Evolutionary conservation across 2,888 invertebrate genomes (phyloP).

Genomic region (Phania funesta): DNA sequence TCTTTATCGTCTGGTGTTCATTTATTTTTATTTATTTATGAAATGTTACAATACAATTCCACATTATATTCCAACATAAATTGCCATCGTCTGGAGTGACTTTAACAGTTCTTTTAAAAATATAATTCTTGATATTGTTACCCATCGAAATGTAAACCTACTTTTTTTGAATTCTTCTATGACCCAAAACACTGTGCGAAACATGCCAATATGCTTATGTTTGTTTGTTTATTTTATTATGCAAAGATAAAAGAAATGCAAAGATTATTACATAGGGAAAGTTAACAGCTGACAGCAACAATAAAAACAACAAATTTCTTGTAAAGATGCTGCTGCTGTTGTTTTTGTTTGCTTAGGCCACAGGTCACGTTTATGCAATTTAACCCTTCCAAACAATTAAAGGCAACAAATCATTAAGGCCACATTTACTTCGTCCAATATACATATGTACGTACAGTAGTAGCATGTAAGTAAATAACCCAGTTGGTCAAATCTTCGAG

Average conservation of each 20-base stretch:
- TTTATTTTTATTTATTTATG: no score
- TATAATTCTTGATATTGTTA: no score
- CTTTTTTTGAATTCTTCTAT: no score
- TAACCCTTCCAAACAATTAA: slow-evolving; percentile 66
- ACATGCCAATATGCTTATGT: background rate
- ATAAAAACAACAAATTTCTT: slow-evolving; percentile 1
- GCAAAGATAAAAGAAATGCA: background rate
- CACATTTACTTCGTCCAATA: background rate
- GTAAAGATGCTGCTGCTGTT: background rate
- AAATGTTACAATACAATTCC: no score
- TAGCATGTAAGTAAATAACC: background rate
- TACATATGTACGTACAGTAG: background rate
- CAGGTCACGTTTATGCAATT: slow-evolving; percentile 69
- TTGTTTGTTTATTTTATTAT: background rate
- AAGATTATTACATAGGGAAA: background rate
- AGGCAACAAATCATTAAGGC: slow-evolving; percentile 18
- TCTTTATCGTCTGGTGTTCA: no score
- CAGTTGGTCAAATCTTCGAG: no score
- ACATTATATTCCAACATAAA: no score
- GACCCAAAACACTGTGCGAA: no score
- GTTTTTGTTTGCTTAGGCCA: slow-evolving; percentile 50
- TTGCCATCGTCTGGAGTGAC: no score
- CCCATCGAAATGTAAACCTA: no score
- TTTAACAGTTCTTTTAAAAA: no score
- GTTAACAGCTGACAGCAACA: slow-evolving; percentile 8